A percentile compares a stretch with the other conserved stretches of the same genome.
Evolutionary conservation across 2,888 invertebrate species (phyloP).

Genomic region (Acleris sparsana): DNA sequence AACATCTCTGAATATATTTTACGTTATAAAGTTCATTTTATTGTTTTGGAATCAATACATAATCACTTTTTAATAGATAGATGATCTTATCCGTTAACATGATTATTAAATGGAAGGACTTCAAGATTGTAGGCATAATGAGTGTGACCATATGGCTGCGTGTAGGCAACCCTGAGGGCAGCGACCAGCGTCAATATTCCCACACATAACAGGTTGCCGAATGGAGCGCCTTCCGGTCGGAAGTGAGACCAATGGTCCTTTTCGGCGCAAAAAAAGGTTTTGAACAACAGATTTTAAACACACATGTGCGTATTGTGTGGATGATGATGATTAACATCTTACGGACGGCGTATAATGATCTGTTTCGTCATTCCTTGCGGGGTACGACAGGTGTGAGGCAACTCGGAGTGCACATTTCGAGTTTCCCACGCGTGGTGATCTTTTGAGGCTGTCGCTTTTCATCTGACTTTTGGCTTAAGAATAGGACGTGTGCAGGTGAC

Average conservation of each 20-base stretch:
- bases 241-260: constrained; percentile 78
- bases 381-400: constrained; percentile 61
- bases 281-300: constrained; percentile 61
- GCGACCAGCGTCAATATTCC: constrained; percentile 71
- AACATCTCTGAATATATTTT: too few species aligned
- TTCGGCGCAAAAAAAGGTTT: constrained; percentile 56
- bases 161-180: constrained; percentile 55
- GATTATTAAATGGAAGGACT: not conserved
- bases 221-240: constrained; percentile 78
- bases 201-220: constrained; percentile 79
- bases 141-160: constrained; percentile 15
- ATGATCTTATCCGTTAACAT: not conserved
- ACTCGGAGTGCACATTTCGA: constrained; percentile 61
- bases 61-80: not conserved
- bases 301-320: constrained; percentile 62
- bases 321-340: constrained; percentile 68
- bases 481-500: constrained; percentile 11
- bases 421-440: constrained; percentile 64
- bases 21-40: too few species aligned
- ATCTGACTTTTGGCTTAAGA: constrained; percentile 46
- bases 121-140: constrained; percentile 6
- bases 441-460: constrained; percentile 48
- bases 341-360: constrained; percentile 61
- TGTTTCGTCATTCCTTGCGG: constrained; percentile 49
- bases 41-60: too few species aligned